Percentiles rank a stretch among this genome's conserved stretches.
Conservation (phyloP, 2,113 vertebrate species). For the Alces alces region DNA sequence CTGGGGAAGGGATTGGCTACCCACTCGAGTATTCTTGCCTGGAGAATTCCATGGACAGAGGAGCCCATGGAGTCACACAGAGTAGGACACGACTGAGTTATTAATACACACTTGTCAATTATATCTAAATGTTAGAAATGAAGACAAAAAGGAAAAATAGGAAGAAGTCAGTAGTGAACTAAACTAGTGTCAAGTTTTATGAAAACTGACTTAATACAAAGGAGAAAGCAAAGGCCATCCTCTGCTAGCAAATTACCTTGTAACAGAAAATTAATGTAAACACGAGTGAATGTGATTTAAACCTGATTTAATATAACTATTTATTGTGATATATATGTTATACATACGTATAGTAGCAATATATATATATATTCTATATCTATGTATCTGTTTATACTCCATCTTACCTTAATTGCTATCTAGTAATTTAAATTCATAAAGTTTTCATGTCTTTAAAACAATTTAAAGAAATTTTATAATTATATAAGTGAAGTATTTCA, state of each 20-base stretch:
- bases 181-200: background rate
- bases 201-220: background rate
- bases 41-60: background rate
- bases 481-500: background rate
- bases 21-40: background rate
- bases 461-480: background rate
- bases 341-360: background rate
- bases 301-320: background rate
- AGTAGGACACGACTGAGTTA: background rate
- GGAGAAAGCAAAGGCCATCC: background rate
- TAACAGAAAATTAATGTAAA: background rate
- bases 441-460: background rate
- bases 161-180: background rate
- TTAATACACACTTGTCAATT: background rate
- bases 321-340: background rate
- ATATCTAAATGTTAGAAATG: background rate
- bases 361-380: background rate
- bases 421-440: background rate
- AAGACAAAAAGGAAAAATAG: background rate
- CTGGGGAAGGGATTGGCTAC: background rate
- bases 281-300: background rate
- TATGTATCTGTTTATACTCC: background rate
- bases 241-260: background rate
- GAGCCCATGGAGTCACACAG: background rate
- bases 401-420: background rate